phyloP scores from a whole-genome alignment of 1,140 invertebrate genomes.

The Andricus grossulariae region DNA sequence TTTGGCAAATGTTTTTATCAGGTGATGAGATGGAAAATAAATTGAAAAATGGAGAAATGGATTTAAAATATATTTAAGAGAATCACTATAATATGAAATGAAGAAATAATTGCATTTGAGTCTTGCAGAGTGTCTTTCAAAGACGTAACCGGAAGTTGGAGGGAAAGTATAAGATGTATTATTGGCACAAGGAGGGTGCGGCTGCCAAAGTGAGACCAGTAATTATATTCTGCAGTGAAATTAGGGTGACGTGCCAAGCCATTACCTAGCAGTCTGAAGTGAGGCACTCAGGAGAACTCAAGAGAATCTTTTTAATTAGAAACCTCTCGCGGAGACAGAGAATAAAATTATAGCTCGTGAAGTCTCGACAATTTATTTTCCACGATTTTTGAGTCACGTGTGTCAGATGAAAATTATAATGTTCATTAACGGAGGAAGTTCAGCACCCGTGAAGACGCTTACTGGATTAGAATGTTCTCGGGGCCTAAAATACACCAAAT shows the following conservation, averaged over 20 bases:
- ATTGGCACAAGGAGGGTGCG: constrained; percentile 44
- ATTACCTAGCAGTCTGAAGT: constrained; percentile 33
- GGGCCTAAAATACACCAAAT: no score
- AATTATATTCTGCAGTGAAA: constrained; percentile 52
- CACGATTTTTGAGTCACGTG: constrained; percentile 40
- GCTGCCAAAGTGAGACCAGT: constrained; percentile 49
- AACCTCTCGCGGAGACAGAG: constrained; percentile 50
- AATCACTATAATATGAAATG: no score
- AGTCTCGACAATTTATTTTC: constrained; percentile 56
- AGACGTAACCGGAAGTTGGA: background rate
- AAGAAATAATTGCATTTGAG: no score
- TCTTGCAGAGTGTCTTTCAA: background rate
- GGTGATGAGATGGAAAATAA: no score
- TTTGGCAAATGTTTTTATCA: no score
- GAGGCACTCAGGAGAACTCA: constrained; percentile 49
- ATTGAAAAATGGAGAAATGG: no score
- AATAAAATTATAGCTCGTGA: constrained; percentile 59
- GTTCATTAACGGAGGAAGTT: background rate
- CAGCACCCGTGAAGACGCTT: background rate
- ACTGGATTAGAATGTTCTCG: background rate
- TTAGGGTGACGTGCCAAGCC: constrained; percentile 50
- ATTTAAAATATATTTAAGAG: no score
- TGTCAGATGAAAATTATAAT: constrained; percentile 17
- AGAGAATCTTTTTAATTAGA: constrained; percentile 61
- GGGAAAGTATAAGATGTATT: constrained; percentile 48